phyloP scores from a whole-genome alignment of 1,140 invertebrate species.

The Coelopa frigida region DNA sequence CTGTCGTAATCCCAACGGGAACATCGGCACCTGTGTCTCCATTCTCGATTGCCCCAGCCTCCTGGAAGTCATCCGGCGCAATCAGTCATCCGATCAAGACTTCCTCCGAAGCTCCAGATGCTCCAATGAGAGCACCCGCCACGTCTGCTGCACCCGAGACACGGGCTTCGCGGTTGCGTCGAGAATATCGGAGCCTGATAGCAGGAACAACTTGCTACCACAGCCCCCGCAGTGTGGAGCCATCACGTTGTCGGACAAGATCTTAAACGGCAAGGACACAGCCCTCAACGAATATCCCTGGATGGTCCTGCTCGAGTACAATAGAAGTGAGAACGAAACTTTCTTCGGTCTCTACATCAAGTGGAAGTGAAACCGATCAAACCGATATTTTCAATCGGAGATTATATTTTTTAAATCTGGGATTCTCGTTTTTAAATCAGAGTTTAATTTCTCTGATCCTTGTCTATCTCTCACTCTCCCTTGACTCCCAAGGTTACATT shows the following conservation, averaged over 20 bases:
- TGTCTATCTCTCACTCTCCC: too few relatives aligned
- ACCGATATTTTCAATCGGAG: too few relatives aligned
- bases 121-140: slow-evolving; percentile 7
- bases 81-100: slow-evolving; percentile 18
- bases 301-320: slow-evolving; percentile 56
- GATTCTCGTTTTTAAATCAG: too few relatives aligned
- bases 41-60: slow-evolving; percentile 29
- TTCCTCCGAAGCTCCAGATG: too few relatives aligned
- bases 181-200: slow-evolving; percentile 8
- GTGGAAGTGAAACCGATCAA: too few relatives aligned
- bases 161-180: slow-evolving; percentile 13
- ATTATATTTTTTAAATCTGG: too few relatives aligned
- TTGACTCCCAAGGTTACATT: too few relatives aligned
- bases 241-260: slow-evolving; percentile 21
- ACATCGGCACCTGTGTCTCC: slow-evolving; percentile 27
- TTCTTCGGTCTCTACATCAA: too few relatives aligned
- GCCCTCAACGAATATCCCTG: slow-evolving; percentile 51
- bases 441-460: too few relatives aligned
- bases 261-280: slow-evolving; percentile 43
- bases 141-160: neutral
- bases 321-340: slow-evolving; percentile 30
- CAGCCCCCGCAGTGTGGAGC: slow-evolving; percentile 27
- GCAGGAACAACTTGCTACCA: slow-evolving; percentile 20
- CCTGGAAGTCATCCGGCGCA: slow-evolving; percentile 24
- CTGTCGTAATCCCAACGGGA: slow-evolving; percentile 31